Conservation (phyloP, 2,888 invertebrate species). For the Sminthurinus aureus region DNA sequence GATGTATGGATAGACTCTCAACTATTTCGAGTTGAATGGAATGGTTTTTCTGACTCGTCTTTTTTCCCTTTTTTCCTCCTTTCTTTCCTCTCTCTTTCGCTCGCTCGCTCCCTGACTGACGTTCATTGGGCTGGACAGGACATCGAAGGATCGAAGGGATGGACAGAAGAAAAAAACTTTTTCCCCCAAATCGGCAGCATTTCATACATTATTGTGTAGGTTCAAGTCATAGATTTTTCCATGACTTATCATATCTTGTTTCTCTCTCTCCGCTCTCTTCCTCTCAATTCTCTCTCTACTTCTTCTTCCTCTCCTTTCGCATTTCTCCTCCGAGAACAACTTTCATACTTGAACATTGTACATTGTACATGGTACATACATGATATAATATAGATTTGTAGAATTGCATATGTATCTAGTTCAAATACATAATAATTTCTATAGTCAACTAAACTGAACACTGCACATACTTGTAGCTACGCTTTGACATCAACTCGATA, state of each 20-base stretch:
- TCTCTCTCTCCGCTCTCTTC: neutral
- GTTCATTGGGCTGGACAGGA: slow-evolving; percentile 31
- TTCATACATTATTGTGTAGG: slow-evolving; percentile 5
- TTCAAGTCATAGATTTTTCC: neutral
- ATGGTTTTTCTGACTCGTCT: slow-evolving; percentile 14
- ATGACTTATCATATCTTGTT: slow-evolving; percentile 1
- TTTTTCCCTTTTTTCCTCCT: slow-evolving; percentile 6
- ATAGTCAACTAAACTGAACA: neutral
- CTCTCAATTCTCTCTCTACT: neutral
- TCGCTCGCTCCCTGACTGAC: slow-evolving; percentile 10
- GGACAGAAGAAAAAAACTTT: slow-evolving; percentile 14
- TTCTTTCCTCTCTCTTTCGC: neutral
- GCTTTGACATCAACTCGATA: neutral
- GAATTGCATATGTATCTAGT: neutral
- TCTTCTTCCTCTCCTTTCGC: neutral
- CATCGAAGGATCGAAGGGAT: slow-evolving; percentile 6
- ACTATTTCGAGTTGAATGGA: neutral
- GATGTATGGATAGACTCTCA: slow-evolving; percentile 13
- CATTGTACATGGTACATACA: neutral
- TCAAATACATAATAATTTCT: neutral
- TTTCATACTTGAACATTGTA: no score
- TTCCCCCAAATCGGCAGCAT: slow-evolving; percentile 5
- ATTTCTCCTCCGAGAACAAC: neutral
- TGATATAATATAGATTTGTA: neutral
- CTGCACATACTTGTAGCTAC: neutral